Percentiles rank a stretch among this genome's conserved stretches.
phyloP scores from a whole-genome alignment of 2,888 invertebrate species.

The Buathra laborator region DNA sequence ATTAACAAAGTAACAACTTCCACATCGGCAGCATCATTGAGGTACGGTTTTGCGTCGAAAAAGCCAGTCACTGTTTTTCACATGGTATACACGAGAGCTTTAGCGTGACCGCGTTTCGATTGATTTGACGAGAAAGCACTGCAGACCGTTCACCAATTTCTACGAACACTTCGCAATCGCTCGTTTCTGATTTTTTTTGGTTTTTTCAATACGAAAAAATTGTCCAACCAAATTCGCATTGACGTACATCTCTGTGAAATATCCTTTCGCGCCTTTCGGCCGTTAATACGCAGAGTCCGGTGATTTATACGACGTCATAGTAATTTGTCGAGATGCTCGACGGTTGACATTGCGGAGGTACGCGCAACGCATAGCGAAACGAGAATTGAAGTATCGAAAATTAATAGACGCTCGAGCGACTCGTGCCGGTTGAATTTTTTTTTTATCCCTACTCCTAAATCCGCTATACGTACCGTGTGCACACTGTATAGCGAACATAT shows the following conservation, averaged over 20 bases:
- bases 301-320: constrained; percentile 53
- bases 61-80: too few relatives aligned
- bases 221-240: neutral
- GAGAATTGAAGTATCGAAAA: constrained; percentile 65
- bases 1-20: neutral
- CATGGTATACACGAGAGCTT: too few relatives aligned
- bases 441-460: constrained; percentile 5
- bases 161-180: neutral
- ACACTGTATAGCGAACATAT: neutral
- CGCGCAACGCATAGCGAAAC: constrained; percentile 24
- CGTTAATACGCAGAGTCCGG: constrained; percentile 29
- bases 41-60: too few relatives aligned
- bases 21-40: neutral
- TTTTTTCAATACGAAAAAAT: constrained; percentile 3
- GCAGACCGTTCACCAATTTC: neutral
- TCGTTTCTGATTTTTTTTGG: neutral
- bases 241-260: neutral
- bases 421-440: constrained; percentile 52
- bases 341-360: constrained; percentile 22
- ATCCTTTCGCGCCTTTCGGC: constrained; percentile 14
- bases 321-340: constrained; percentile 30
- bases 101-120: neutral
- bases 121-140: neutral
- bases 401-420: constrained; percentile 58
- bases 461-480: neutral